Percentiles rank a stretch among this genome's conserved stretches.
Conservation (phyloP, 2,888 invertebrate genomes). For the Carabus problematicus region DNA sequence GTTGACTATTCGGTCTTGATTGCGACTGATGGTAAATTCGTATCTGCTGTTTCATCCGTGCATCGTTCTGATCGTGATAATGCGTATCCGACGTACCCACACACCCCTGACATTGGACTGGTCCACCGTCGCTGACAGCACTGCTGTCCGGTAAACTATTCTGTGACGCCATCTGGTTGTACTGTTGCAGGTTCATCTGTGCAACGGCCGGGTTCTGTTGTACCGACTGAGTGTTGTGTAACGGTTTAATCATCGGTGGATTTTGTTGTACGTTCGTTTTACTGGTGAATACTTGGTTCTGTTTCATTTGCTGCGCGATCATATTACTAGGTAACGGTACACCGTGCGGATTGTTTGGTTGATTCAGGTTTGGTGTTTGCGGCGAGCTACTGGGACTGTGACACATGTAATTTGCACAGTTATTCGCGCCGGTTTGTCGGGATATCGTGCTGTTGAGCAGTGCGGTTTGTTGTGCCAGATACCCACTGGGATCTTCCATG, state of each 20-base stretch:
- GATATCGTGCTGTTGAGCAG: slow-evolving; percentile 83
- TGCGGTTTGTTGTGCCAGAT: slow-evolving; percentile 89
- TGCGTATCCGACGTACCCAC: slow-evolving; percentile 60
- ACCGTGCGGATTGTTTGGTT: slow-evolving; percentile 53
- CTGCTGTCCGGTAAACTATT: slow-evolving; percentile 53
- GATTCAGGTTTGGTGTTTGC: slow-evolving; percentile 49
- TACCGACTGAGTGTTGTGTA: slow-evolving; percentile 11
- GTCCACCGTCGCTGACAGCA: slow-evolving; percentile 48
- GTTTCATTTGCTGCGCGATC: slow-evolving; percentile 51
- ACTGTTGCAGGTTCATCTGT: slow-evolving; percentile 43
- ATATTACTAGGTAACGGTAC: slow-evolving; percentile 59
- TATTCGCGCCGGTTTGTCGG: slow-evolving; percentile 63
- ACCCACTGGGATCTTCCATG: slow-evolving; percentile 91
- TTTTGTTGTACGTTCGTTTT: slow-evolving; percentile 22
- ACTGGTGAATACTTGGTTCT: slow-evolving; percentile 45
- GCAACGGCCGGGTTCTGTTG: slow-evolving; percentile 44
- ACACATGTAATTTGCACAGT: slow-evolving; percentile 54
- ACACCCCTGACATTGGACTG: slow-evolving; percentile 65
- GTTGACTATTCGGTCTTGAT: slow-evolving; percentile 62
- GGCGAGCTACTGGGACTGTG: slow-evolving; percentile 50
- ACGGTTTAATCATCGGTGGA: slow-evolving; percentile 15
- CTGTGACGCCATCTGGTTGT: slow-evolving; percentile 48
- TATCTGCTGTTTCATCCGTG: slow-evolving; percentile 34
- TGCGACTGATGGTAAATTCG: slow-evolving; percentile 43
- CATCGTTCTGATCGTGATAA: slow-evolving; percentile 52